Conservation (phyloP, 2,113 vertebrate species). For the Pseudorectes ferrugineus region DNA sequence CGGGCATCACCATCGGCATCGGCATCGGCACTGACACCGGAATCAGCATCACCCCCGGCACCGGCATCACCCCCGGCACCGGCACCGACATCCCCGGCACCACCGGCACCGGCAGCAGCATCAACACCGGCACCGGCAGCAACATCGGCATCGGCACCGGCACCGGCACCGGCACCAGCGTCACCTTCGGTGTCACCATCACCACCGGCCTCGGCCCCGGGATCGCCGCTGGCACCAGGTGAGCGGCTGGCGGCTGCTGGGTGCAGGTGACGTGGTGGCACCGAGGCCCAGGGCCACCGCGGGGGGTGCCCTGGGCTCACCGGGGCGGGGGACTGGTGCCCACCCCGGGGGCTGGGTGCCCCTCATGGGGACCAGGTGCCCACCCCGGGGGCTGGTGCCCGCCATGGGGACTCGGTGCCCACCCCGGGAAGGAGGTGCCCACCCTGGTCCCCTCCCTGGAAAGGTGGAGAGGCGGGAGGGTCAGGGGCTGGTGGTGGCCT, state of each 20-base stretch:
- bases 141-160: not conserved
- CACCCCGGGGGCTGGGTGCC: not conserved
- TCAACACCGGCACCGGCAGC: accelerated
- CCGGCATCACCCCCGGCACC: too few relatives aligned
- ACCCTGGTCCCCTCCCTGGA: not conserved
- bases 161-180: not conserved
- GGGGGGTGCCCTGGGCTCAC: accelerated
- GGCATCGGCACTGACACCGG: too few relatives aligned
- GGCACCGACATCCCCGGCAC: accelerated
- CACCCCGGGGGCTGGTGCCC: too few relatives aligned
- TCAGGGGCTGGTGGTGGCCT: not conserved
- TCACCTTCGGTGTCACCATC: not conserved
- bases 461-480: not conserved
- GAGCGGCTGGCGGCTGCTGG: not conserved
- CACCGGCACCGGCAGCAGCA: not conserved
- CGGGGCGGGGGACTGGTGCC: not conserved
- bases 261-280: not conserved
- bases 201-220: not conserved
- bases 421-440: not conserved
- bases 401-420: not conserved
- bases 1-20: too few relatives aligned
- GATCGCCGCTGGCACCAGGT: not conserved
- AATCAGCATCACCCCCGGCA: too few relatives aligned
- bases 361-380: not conserved
- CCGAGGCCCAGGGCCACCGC: not conserved